Evolutionary conservation across 92 coral and sea anemone species (phyloP).

Genomic region (Isaurus tuberculatus): DNA sequence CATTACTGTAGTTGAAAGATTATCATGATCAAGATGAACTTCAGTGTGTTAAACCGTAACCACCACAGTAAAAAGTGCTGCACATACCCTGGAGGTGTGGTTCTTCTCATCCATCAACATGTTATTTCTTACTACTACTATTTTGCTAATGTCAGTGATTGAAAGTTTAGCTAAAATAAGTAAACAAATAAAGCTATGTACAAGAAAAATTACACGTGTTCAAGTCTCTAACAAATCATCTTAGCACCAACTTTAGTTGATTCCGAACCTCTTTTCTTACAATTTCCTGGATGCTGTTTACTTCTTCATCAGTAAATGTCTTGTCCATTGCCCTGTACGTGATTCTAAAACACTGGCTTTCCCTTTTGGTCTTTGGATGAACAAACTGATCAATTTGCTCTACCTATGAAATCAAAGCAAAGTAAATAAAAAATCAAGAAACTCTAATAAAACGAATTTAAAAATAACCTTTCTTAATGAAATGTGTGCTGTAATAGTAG

Average conservation of each 20-base stretch:
- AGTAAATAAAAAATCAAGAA: neutral
- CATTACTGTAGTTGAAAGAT: too few species aligned
- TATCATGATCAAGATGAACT: too few species aligned
- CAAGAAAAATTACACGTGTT: too few species aligned
- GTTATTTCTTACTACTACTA: too few species aligned
- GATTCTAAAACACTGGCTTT: slow-evolving; percentile 95
- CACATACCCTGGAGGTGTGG: too few species aligned
- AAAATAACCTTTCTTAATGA: neutral
- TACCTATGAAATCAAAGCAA: slow-evolving; percentile 62
- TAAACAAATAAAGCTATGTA: too few species aligned
- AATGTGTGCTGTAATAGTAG: neutral
- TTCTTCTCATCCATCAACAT: too few species aligned
- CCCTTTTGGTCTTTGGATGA: slow-evolving; percentile 81
- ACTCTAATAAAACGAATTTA: neutral
- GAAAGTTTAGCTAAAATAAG: too few species aligned
- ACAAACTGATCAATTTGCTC: slow-evolving; percentile 84
- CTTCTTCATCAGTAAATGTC: slow-evolving; percentile 89
- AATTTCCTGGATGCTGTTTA: slow-evolving; percentile 84
- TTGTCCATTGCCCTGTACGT: slow-evolving; percentile 98
- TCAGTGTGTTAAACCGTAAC: too few species aligned
- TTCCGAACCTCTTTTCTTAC: slow-evolving; percentile 79
- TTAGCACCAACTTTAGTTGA: slow-evolving; percentile 72
- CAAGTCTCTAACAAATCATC: too few species aligned
- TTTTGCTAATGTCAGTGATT: too few species aligned
- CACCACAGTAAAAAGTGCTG: too few species aligned